A percentile compares a stretch with the other conserved stretches of the same genome.
phyloP scores from a whole-genome alignment of 1,140 invertebrate genomes.

The Cyclargus thomasi region DNA sequence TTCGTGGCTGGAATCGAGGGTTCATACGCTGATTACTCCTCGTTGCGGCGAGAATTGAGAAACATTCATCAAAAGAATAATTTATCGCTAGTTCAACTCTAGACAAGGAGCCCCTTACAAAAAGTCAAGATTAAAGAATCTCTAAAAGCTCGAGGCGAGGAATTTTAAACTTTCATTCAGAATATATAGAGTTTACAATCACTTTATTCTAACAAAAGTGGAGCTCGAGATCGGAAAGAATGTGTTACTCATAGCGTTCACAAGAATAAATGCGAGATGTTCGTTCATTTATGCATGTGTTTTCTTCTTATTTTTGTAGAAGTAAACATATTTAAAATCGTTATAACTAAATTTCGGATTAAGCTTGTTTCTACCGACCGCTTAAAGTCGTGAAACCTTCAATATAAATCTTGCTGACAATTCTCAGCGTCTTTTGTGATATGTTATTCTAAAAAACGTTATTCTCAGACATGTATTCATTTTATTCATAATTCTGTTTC shows the following conservation, averaged over 20 bases:
- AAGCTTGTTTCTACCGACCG: background rate
- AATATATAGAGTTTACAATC: background rate
- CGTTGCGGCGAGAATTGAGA: constrained; percentile 18
- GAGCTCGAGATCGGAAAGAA: constrained; percentile 1
- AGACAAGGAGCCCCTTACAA: constrained; percentile 15
- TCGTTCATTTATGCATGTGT: background rate
- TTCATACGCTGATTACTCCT: constrained; percentile 36
- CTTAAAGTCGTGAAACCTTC: background rate
- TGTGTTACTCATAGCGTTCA: constrained; percentile 2
- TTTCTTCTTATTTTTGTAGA: background rate
- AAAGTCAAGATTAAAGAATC: background rate
- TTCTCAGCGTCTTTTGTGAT: constrained; percentile 17
- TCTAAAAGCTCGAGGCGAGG: background rate
- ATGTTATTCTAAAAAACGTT: constrained; percentile 12
- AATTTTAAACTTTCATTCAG: background rate
- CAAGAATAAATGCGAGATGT: background rate
- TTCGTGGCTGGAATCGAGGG: constrained; percentile 37
- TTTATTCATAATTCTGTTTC: constrained; percentile 22
- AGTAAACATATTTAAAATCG: background rate
- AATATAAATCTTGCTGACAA: constrained; percentile 13
- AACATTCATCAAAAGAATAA: constrained; percentile 19
- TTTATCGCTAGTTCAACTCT: constrained; percentile 10
- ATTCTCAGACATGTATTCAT: constrained; percentile 15
- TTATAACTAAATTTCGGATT: background rate
- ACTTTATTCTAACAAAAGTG: background rate